phyloP scores from a whole-genome alignment of 2,797 vertebrate species.

The Rhinoraja longicauda region DNA sequence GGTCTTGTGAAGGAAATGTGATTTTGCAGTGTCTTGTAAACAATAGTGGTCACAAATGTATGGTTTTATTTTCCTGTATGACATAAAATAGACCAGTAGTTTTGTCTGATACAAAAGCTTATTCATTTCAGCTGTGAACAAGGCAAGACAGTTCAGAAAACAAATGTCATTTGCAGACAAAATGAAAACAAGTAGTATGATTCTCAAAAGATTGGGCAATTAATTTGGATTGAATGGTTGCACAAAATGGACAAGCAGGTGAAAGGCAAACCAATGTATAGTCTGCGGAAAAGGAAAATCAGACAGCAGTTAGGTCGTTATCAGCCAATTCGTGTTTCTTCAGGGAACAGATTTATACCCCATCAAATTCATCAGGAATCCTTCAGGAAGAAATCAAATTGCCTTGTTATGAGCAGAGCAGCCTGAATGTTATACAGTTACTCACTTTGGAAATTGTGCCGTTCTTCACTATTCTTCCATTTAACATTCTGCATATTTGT shows the following conservation, averaged over 20 bases:
- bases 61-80: not conserved
- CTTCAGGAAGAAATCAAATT: not conserved
- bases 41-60: not conserved
- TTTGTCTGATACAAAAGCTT: not conserved
- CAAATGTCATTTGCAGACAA: too few relatives aligned
- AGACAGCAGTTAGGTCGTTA: not conserved
- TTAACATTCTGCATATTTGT: not conserved
- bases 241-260: not conserved
- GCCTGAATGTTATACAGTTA: too few relatives aligned
- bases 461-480: not conserved
- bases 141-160: not conserved
- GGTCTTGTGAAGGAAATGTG: not conserved
- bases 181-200: not conserved
- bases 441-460: not conserved
- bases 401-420: not conserved
- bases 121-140: not conserved
- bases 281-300: not conserved
- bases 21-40: slow-evolving; percentile 26
- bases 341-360: not conserved
- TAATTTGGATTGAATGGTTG: not conserved
- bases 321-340: not conserved
- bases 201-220: not conserved
- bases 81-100: not conserved
- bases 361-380: not conserved
- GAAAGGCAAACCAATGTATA: not conserved